Conservation (phyloP, 2,113 vertebrate species). For the Tyto alba region DNA sequence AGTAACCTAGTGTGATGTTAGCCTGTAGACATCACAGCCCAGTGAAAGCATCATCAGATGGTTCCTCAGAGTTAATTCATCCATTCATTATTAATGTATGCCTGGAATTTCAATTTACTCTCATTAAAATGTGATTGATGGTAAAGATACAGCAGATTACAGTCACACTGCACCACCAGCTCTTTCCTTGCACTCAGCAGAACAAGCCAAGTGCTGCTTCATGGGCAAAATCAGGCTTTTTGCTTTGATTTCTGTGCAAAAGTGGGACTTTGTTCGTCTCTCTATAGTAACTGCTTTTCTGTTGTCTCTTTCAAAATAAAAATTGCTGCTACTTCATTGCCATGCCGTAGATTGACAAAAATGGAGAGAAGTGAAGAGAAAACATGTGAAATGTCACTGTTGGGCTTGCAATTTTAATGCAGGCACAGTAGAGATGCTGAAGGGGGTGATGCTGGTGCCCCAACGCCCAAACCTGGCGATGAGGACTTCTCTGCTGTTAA, state of each 20-base stretch:
- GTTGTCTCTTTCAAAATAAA: not conserved
- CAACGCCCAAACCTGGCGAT: rapidly evolving
- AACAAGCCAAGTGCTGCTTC: not conserved
- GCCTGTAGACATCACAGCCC: not conserved
- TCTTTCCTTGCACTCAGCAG: slow-evolving; percentile 20
- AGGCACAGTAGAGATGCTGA: not conserved
- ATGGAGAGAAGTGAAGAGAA: not conserved
- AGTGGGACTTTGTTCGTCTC: not conserved
- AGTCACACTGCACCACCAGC: not conserved
- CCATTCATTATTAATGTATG: slow-evolving; percentile 67
- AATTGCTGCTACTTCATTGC: not conserved
- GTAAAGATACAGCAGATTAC: slow-evolving; percentile 36
- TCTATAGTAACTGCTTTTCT: not conserved
- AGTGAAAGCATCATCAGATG: slow-evolving; percentile 41
- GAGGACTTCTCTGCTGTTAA: rapidly evolving
- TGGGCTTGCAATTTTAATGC: not conserved
- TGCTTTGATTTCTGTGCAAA: not conserved
- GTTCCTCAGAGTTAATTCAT: slow-evolving; percentile 55
- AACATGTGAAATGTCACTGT: not conserved
- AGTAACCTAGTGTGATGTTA: not conserved
- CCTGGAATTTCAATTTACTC: slow-evolving; percentile 66
- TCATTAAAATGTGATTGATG: slow-evolving; percentile 66
- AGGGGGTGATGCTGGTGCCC: not conserved
- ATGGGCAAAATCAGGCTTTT: not conserved
- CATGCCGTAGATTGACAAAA: not conserved